Evolutionary conservation across 2,888 invertebrate species (phyloP).

Genomic region (Baronia brevicornis): DNA sequence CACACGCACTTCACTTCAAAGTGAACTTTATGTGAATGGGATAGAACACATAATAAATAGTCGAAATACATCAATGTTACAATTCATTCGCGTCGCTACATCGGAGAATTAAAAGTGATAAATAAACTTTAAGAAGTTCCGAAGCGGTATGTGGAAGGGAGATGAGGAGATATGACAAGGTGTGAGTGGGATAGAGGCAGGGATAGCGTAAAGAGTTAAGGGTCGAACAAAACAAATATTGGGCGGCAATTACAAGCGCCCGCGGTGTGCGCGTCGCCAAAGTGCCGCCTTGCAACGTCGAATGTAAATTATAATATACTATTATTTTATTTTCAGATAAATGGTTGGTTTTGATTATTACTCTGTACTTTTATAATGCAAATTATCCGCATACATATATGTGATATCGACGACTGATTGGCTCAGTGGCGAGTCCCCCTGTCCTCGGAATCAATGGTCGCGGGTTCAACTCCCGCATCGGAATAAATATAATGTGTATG

Average conservation of each 20-base stretch:
- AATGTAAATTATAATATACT: constrained; percentile 21
- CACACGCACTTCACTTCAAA: constrained; percentile 5
- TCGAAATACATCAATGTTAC: constrained; percentile 19
- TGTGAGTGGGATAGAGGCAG: constrained; percentile 16
- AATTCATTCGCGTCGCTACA: constrained; percentile 23
- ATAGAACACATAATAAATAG: constrained; percentile 14
- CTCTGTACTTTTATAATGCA: too few species aligned
- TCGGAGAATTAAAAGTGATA: constrained; percentile 46
- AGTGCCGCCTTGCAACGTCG: constrained; percentile 34
- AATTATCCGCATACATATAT: too few species aligned
- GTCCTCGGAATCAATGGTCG: too few species aligned
- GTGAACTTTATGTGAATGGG: constrained; percentile 4
- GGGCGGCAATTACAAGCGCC: constrained; percentile 60
- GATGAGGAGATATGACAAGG: constrained; percentile 14
- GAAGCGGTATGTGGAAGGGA: constrained; percentile 27
- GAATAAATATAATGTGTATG: too few species aligned
- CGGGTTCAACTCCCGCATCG: too few species aligned
- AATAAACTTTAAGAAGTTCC: constrained; percentile 51
- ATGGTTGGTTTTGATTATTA: too few species aligned
- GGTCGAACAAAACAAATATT: constrained; percentile 58
- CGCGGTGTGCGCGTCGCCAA: constrained; percentile 44
- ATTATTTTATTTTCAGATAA: constrained; percentile 3
- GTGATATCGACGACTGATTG: too few species aligned
- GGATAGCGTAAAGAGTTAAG: constrained; percentile 35
- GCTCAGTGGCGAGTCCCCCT: too few species aligned